Percentiles rank a stretch among this genome's conserved stretches.
Conservation (phyloP, 1,140 invertebrate genomes). For the Heliconius nattereri region DNA sequence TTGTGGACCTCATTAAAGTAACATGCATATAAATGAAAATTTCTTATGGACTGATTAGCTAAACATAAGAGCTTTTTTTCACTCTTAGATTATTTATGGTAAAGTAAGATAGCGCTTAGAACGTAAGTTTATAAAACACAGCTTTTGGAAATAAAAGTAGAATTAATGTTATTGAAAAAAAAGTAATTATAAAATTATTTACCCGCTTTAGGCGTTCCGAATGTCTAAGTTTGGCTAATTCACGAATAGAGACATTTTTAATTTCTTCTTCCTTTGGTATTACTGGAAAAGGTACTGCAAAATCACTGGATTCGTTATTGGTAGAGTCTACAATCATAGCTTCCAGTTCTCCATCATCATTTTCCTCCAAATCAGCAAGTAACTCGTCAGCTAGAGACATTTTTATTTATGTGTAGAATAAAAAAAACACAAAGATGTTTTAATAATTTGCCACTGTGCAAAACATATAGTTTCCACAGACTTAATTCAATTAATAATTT, state of each 20-base stretch:
- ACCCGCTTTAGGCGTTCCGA: slow-evolving; percentile 86
- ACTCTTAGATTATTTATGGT: too few relatives aligned
- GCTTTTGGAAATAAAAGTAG: not conserved
- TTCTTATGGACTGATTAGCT: too few relatives aligned
- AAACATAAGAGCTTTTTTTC: too few relatives aligned
- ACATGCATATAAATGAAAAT: too few relatives aligned
- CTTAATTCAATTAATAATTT: too few relatives aligned
- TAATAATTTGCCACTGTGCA: not conserved
- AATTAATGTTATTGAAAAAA: not conserved
- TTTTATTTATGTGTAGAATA: slow-evolving; percentile 25
- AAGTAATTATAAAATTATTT: slow-evolving; percentile 26
- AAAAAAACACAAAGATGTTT: not conserved
- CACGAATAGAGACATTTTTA: slow-evolving; percentile 87
- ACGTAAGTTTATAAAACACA: too few relatives aligned
- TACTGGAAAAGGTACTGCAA: slow-evolving; percentile 72
- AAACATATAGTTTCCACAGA: too few relatives aligned
- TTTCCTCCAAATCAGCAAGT: slow-evolving; percentile 96
- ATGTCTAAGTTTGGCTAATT: slow-evolving; percentile 93
- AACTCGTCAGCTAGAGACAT: slow-evolving; percentile 98
- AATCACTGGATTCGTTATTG: slow-evolving; percentile 73
- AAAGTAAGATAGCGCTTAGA: too few relatives aligned
- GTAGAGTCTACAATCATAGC: slow-evolving; percentile 80
- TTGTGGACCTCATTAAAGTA: too few relatives aligned
- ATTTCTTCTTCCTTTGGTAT: slow-evolving; percentile 88
- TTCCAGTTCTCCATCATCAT: slow-evolving; percentile 86